Evolutionary conservation across 2,888 invertebrate species (phyloP), one percentile per base, ranked within the genome.

Genomic region (Selenia dentaria): DNA sequence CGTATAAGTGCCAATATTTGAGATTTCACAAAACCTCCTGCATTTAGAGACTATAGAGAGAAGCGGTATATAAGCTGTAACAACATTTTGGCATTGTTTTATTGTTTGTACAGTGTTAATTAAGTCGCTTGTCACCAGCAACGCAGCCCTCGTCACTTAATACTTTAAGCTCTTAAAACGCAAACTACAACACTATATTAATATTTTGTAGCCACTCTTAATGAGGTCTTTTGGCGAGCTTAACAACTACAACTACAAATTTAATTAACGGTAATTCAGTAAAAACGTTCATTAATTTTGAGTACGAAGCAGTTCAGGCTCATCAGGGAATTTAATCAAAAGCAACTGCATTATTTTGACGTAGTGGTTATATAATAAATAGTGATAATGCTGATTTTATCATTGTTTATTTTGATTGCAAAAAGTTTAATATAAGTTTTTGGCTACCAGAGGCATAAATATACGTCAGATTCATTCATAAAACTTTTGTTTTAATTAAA

Each of bases 101-200:
- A 67, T 66, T 75, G 69, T 80, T 79, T 76, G 69, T 69, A 60
- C 65, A 65, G 59, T 67, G 70, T 81, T 81, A 83, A 84, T 85
- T 83, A 85, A 83, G 79, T 79, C 71, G 68, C 82, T 83, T 80
- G 83, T 81, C 78, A 76, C 68, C 70, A 64, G 62, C 76, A 69
- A 71, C 73, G 72, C 77, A 75, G 79, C 74, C 63, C 70, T 52
- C 65, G 61, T 57, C 52, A 72, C 74, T 76, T 83, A 79, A 78
- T 82, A 77, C 78, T 76, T 82, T 79, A 81, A 83, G 80, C 80
- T 75, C 68, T 79, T 81, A 76, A 72, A 79, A 79, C 78, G 69
- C 70, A 75, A 80, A 82, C 79, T 82, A 79, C 74, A 73, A 69
- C 76, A 72, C 72, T 74, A 69, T 64, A 70, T 68, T 70, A 73